phyloP scores from a whole-genome alignment of 2,797 vertebrate species.

The Poecile montanus region DNA sequence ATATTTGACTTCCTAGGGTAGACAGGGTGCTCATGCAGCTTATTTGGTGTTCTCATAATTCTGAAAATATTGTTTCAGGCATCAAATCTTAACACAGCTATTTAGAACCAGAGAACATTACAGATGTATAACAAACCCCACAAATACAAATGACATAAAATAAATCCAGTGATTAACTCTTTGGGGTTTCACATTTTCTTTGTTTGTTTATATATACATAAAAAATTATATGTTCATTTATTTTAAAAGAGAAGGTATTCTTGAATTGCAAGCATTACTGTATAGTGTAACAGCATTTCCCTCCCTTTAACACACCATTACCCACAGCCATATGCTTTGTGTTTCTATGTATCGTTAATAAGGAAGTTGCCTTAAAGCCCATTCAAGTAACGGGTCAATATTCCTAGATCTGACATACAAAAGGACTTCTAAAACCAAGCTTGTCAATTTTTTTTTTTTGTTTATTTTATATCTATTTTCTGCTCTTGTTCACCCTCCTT shows the following conservation, averaged over 20 bases:
- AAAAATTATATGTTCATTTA: neutral
- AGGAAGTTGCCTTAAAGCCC: constrained; percentile 39
- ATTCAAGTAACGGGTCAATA: constrained; percentile 44
- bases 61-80: constrained; percentile 7
- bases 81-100: neutral
- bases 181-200: neutral
- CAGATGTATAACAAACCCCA: neutral
- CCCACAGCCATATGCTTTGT: constrained; percentile 49
- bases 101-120: neutral
- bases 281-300: neutral
- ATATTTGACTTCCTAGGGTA: neutral
- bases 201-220: neutral
- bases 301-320: neutral
- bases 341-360: constrained; percentile 52
- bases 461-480: constrained; percentile 74
- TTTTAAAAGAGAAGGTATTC: neutral
- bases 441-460: neutral
- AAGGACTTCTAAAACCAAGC: constrained; percentile 55
- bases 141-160: neutral
- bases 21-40: neutral
- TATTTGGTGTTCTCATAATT: neutral
- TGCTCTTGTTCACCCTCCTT: constrained; percentile 59
- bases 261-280: neutral
- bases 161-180: neutral
- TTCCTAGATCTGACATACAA: constrained; percentile 40